These are phyloP conservation scores for Cydia pomonella DNA, from an alignment of 1,140 invertebrate species.

Conservation along the genomic window DNA sequence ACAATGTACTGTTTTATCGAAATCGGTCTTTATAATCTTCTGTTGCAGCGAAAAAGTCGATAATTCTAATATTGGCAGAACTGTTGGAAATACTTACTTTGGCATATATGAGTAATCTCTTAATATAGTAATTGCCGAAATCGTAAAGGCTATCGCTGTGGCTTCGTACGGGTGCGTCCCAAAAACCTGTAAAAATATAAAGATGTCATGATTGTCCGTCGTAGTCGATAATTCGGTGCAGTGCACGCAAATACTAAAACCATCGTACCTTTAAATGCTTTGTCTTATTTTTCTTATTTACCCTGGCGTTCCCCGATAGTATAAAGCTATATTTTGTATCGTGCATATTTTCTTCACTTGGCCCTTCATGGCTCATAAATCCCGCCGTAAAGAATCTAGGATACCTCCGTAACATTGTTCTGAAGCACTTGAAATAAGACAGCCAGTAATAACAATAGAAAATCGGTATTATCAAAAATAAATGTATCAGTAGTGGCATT, in stretches of 20 bases:
- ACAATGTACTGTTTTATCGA: too few relatives aligned
- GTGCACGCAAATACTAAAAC: conserved; percentile 34
- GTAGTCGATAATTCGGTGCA: not conserved
- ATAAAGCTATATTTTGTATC: conserved; percentile 84
- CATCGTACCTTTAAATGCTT: conserved; percentile 78
- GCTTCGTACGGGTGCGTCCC: conserved; percentile 88
- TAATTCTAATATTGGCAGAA: not conserved
- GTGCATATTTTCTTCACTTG: conserved; percentile 83
- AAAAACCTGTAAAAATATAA: conserved; percentile 74
- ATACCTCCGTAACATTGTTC: conserved; percentile 80
- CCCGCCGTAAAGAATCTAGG: conserved; percentile 89
- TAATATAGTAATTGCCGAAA: conserved; percentile 87
- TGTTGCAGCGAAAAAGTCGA: too few relatives aligned
- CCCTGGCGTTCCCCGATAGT: conserved; percentile 85
- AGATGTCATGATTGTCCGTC: not conserved
- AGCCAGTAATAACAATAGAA: conserved; percentile 85
- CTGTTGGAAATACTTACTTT: conserved; percentile 40
- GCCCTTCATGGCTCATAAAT: conserved; percentile 84
- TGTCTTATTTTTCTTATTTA: not conserved
- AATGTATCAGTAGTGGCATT: conserved; percentile 71
- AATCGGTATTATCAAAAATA: conserved; percentile 81
- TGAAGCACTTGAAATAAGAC: conserved; percentile 81
- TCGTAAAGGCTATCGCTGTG: conserved; percentile 86
- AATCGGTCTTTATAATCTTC: too few relatives aligned
- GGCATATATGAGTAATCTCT: conserved; percentile 88